phyloP scores from a whole-genome alignment of 1,140 invertebrate genomes.

The Armadillidium nasatum region DNA sequence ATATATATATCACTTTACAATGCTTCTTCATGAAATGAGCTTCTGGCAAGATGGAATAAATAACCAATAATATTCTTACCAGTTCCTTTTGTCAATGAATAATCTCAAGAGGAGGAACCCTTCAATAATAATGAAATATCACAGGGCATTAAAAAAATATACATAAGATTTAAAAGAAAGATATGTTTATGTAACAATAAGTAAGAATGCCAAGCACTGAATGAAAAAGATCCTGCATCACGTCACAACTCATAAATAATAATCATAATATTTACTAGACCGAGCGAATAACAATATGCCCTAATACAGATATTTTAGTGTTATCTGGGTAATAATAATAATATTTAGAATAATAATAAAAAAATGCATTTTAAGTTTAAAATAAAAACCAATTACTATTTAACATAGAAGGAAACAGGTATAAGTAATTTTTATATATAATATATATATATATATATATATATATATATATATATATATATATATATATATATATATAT shows the following conservation, averaged over 20 bases:
- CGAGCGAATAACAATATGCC: too few species aligned
- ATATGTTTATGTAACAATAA: not conserved
- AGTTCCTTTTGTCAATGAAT: not conserved
- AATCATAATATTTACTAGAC: not conserved
- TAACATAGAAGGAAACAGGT: too few species aligned
- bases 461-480: slow-evolving; percentile 6
- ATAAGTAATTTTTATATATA: too few species aligned
- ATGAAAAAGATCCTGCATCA: not conserved
- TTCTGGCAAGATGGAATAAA: not conserved
- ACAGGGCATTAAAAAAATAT: not conserved
- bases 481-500: slow-evolving; percentile 6
- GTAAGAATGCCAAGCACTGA: not conserved
- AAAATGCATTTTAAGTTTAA: too few species aligned
- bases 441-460: too few species aligned
- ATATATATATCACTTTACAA: too few species aligned
- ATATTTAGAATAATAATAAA: too few species aligned
- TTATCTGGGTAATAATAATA: too few species aligned
- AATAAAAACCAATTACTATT: too few species aligned
- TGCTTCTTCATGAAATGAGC: not conserved
- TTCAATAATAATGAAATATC: not conserved
- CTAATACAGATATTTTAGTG: not conserved
- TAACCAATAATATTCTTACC: not conserved
- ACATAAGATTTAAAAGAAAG: not conserved
- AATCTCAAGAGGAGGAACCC: not conserved
- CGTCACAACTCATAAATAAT: not conserved